phyloP scores from a whole-genome alignment of 2,113 vertebrate genomes.

The Dasypus novemcinctus region DNA sequence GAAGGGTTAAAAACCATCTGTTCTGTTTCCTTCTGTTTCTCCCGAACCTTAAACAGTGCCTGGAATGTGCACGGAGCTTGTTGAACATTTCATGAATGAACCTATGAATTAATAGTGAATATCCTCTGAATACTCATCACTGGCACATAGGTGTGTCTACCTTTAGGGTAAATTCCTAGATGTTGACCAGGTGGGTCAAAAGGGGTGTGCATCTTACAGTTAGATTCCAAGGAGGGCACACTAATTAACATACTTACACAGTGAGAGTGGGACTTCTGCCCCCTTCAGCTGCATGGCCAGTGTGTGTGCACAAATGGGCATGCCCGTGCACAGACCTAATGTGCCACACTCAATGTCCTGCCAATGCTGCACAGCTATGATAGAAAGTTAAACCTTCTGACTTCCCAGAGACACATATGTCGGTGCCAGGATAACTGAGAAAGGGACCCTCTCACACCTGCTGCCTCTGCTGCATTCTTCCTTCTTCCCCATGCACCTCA shows the following conservation, averaged over 20 bases:
- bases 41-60: neutral
- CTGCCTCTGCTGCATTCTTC: neutral
- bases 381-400: neutral
- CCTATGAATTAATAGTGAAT: neutral
- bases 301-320: neutral
- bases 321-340: rapidly evolving
- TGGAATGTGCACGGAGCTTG: neutral
- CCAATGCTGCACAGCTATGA: neutral
- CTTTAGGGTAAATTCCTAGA: neutral
- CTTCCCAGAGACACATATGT: neutral
- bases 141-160: neutral
- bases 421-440: neutral
- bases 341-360: neutral
- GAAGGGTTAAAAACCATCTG: neutral
- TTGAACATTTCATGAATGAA: neutral
- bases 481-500: neutral
- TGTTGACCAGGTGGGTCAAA: neutral
- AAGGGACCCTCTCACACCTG: neutral
- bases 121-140: neutral
- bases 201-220: neutral
- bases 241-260: neutral
- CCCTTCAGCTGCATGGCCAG: neutral
- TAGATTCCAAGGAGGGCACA: neutral
- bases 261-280: neutral
- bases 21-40: neutral